Evolutionary conservation across 2,797 vertebrate species (phyloP).

Genomic region (Centroberyx gerrardi): DNA sequence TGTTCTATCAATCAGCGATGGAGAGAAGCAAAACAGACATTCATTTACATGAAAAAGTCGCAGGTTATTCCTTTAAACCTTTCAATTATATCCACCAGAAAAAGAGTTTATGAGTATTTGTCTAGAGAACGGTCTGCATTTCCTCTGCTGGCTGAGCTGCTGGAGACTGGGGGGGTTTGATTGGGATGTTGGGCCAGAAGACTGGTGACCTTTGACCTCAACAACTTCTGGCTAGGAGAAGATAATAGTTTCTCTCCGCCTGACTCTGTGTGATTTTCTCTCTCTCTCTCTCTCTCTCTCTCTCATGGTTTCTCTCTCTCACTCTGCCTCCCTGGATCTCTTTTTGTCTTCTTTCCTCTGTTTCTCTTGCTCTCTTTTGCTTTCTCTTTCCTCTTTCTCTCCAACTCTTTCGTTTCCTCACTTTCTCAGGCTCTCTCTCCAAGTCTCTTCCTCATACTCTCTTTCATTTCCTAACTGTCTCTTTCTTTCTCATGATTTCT

Average conservation of each 20-base stretch:
- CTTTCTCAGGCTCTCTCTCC: not conserved
- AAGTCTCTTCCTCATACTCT: not conserved
- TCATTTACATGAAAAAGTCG: too few species aligned
- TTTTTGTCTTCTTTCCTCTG: not conserved
- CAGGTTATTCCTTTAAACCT: too few species aligned
- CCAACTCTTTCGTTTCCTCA: not conserved
- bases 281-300: not conserved
- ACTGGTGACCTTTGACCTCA: slow-evolving; percentile 35
- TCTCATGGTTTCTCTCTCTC: not conserved
- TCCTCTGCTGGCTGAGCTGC: not conserved
- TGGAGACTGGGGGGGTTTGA: not conserved
- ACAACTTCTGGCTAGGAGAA: slow-evolving; percentile 10
- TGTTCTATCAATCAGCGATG: too few species aligned
- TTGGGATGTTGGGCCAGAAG: not conserved
- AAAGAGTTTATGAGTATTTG: too few species aligned
- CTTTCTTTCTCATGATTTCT: not conserved
- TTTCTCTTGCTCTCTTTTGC: not conserved
- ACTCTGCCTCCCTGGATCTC: not conserved
- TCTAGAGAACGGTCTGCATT: not conserved
- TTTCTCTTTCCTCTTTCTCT: too few species aligned
- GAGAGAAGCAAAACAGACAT: too few species aligned
- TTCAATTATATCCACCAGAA: too few species aligned
- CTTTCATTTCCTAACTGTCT: not conserved
- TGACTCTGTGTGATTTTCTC: not conserved
- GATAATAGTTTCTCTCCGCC: not conserved